Percentiles rank a stretch among this genome's conserved stretches.
Conservation (phyloP, 2,888 invertebrate genomes). For the Tenthredo scrophulariae region DNA sequence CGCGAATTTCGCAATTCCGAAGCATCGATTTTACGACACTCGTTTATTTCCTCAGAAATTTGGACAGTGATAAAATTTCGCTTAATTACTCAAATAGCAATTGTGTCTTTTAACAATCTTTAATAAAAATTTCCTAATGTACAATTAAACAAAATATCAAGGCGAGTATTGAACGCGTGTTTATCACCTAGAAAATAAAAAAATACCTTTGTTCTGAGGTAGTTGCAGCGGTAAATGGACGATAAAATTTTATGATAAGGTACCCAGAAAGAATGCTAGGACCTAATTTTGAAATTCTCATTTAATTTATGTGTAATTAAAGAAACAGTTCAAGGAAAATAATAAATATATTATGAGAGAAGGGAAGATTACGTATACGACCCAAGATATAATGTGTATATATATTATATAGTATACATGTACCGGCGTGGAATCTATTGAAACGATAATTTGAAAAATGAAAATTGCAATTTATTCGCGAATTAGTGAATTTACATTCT, state of each 20-base stretch:
- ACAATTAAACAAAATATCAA: neutral
- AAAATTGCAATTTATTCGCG: slow-evolving; percentile 34
- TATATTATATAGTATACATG: neutral
- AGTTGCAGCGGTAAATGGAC: neutral
- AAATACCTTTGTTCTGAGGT: neutral
- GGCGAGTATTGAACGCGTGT: slow-evolving; percentile 11
- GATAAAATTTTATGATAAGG: slow-evolving; percentile 8
- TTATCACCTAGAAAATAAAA: neutral
- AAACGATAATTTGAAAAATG: neutral
- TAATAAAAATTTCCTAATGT: neutral
- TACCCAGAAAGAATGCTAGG: neutral
- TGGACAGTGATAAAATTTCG: neutral
- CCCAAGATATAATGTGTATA: neutral
- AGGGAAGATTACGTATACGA: neutral
- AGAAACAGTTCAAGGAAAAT: neutral
- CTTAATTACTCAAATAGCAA: neutral
- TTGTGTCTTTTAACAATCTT: neutral
- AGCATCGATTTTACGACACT: neutral
- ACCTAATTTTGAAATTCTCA: slow-evolving; percentile 7
- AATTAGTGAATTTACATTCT: slow-evolving; percentile 6
- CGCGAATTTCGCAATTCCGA: neutral
- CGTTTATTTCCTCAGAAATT: neutral
- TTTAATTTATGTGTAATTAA: neutral
- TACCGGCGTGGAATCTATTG: neutral
- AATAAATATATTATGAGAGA: neutral